These are phyloP conservation scores for Portunus trituberculatus DNA, from an alignment of 1,140 invertebrate species.

Conservation along the genomic window DNA sequence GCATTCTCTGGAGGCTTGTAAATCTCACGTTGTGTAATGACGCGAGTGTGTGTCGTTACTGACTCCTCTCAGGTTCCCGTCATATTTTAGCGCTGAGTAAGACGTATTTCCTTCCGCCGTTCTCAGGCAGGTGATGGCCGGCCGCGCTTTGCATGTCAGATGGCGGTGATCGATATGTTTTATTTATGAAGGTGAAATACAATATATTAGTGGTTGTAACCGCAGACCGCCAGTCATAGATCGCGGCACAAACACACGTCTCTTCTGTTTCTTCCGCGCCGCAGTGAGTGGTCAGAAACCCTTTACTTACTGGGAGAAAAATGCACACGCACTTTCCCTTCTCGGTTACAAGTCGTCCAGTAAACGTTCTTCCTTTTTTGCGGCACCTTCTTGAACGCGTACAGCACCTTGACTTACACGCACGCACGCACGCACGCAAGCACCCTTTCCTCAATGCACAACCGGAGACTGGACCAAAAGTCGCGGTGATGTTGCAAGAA, in stretches of 20 bases:
- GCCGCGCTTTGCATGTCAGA: conserved; percentile 47
- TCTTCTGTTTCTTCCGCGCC: not conserved
- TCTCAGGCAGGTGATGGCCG: conserved; percentile 32
- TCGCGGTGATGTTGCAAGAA: not conserved
- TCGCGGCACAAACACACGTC: conserved; percentile 9
- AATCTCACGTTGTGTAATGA: not conserved
- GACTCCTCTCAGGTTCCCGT: not conserved
- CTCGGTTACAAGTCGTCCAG: not conserved
- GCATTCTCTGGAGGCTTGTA: not conserved
- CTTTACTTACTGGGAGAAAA: not conserved
- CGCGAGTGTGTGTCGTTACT: not conserved
- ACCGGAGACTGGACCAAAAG: not conserved
- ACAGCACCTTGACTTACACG: not conserved
- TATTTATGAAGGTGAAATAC: conserved; percentile 39
- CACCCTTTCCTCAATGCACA: too few relatives aligned
- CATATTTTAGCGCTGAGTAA: conserved; percentile 30
- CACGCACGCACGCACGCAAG: too few relatives aligned
- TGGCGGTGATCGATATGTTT: conserved; percentile 46
- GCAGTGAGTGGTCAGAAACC: not conserved
- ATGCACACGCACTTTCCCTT: conserved; percentile 9
- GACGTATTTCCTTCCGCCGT: conserved; percentile 7
- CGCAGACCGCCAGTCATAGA: not conserved
- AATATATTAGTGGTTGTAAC: conserved; percentile 44
- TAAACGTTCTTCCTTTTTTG: not conserved
- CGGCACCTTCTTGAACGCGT: not conserved